Evolutionary conservation across 2,888 invertebrate genomes (phyloP), one percentile per base, ranked within the genome.

Genomic region (Stenodera caucasica): DNA sequence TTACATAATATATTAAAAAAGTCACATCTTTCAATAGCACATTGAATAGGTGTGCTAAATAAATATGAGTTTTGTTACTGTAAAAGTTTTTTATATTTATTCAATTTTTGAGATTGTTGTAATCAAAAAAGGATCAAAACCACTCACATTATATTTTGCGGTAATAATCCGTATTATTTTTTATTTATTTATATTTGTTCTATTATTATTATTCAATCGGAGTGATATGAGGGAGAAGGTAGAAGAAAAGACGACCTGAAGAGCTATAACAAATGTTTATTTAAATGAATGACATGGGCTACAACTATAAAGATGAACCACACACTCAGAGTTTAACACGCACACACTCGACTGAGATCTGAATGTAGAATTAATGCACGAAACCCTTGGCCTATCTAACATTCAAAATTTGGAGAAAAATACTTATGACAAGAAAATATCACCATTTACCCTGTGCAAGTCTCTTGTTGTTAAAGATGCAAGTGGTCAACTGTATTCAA

Each of bases 361-460:
- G 75, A 77, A 76, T 77, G 75, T 77, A 77, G 78, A 77, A 75
- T 81, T 45, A 80, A 80, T 80, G 80, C 81, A 80, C 80, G 77
- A 79, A 79, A 79, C 80, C 80, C 79, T 79, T 78, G 80, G 79
- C 80, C 80, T 81, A 80, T 77, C 80, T 80, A 80, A 80, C 80
- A 81, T 80, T 79, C 78, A 81, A 80, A 79, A 78, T 80, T 80
- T 80, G 78, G 79, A 80, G 79, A 81, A 81, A 45, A 81, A 81
- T 81, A 81, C 80, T 81, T 80, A 80, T 80, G 80, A 81, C 80
- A 80, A 81, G 80, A 80, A 80, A 80, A 81, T 81, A 81, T 81
- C 81, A 81, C 81, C 81, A 80, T 81, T 81, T 81, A 81, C 81
- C 81, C 81, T 81, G 81, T 81, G 81, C 81, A 81, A 81, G 81